A percentile compares a stretch with the other conserved stretches of the same genome.
Evolutionary conservation across 1,140 invertebrate genomes (phyloP).

Genomic region (Halyomorpha halys): DNA sequence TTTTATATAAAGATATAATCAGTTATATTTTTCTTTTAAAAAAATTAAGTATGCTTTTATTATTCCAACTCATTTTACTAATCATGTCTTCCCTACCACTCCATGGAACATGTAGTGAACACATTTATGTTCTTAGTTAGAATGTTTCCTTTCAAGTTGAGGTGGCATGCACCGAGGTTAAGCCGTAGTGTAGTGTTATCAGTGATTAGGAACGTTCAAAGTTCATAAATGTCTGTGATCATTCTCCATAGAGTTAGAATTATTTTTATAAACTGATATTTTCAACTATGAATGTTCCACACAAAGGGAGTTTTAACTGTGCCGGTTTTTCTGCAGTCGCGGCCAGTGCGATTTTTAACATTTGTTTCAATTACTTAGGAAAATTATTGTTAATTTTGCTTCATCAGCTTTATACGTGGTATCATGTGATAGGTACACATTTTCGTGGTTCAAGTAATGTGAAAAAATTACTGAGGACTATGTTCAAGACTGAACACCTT

Average conservation of each 20-base stretch:
- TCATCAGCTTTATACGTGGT: neutral
- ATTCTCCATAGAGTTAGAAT: neutral
- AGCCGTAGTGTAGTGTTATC: neutral
- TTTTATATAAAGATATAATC: too few relatives aligned
- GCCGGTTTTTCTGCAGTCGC: neutral
- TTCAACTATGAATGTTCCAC: too few relatives aligned
- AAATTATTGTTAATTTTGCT: neutral
- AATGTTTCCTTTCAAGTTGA: too few relatives aligned
- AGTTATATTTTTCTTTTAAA: too few relatives aligned
- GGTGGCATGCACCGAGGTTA: too few relatives aligned
- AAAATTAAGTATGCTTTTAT: too few relatives aligned
- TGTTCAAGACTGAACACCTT: neutral
- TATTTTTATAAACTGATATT: too few relatives aligned
- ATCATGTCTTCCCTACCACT: too few relatives aligned
- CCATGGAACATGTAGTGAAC: too few relatives aligned
- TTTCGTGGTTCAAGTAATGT: neutral
- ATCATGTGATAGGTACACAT: neutral
- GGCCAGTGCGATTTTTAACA: neutral
- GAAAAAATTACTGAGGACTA: neutral
- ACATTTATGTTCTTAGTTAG: too few relatives aligned
- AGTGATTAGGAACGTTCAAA: constrained; percentile 7
- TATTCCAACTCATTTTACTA: too few relatives aligned
- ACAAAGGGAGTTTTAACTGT: neutral
- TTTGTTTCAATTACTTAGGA: neutral
- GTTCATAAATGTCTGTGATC: neutral